Evolutionary conservation across 2,888 invertebrate species (phyloP), one percentile per base, ranked within the genome.

Genomic region (Lottia gigantea): DNA sequence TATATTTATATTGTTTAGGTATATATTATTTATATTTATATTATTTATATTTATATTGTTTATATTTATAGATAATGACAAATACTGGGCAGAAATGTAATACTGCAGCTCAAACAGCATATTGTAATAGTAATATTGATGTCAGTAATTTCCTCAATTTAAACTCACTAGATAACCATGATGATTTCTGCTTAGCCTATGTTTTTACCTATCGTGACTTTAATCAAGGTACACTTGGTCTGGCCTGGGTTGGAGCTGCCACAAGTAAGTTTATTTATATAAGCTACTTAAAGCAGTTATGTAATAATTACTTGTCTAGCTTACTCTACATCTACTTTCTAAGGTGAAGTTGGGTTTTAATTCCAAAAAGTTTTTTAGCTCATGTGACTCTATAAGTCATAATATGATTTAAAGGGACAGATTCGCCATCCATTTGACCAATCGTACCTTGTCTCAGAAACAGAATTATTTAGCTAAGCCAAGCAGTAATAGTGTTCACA

Each of bases 151-250:
- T 98, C 90, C 91, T 99, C 72, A 99, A 99, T 90, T 92, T 98
- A 63, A 98, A 99, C 89, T 98, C 98, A 15, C 91, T 98, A 77
- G 94, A 95, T 71, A 96, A 99, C 90, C 99, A 99, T 89, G 95
- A 98, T 85, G 95, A 95, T 89, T 99, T 98, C 90, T 99, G 99
- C 88, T 92, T 99, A 76, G 98, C 99, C n/a, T 99, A 98, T 89
- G 96, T 99, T 75, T 98, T 99, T 90, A 99, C 99, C 0, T 98
- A 97, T 73, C 92, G 97, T 84, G 98, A 99, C 89, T 99, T 99
- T 88, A 96, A 96, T 25, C 97, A 97, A 12, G 99, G 99, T 73
- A 99, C 99, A 23, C 91, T 99, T 62, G 99, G 99, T 26, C 91
- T 99, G 64, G 99, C 99, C 6, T 99, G 99, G 99, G 99, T 99